A percentile compares a stretch with the other conserved stretches of the same genome.
Conservation (phyloP, 2,113 vertebrate genomes). For the Thomomys bottae region DNA sequence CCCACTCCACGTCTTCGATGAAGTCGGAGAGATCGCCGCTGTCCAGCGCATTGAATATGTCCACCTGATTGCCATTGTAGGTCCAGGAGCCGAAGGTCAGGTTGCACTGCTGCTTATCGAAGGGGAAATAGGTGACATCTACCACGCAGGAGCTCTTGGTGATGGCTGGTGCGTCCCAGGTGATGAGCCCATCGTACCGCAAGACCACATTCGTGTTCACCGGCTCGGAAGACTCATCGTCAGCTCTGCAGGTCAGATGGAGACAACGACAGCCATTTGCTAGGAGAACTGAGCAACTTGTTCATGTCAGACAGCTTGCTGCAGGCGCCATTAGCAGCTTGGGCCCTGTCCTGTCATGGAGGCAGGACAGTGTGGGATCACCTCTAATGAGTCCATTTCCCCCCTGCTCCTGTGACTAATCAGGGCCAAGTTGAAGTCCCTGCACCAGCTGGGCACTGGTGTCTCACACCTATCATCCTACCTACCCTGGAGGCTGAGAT, state of each 20-base stretch:
- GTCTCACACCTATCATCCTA: no score
- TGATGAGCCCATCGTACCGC: slow-evolving; percentile 94
- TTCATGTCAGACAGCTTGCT: not conserved
- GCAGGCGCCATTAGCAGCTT: not conserved
- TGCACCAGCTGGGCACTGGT: not conserved
- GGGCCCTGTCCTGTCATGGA: not conserved
- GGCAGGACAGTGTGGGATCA: not conserved
- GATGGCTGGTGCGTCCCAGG: slow-evolving; percentile 97
- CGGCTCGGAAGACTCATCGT: slow-evolving; percentile 93
- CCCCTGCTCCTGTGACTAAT: not conserved
- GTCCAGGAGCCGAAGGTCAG: slow-evolving; percentile 99
- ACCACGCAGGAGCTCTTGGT: slow-evolving; percentile 98
- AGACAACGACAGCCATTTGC: not conserved
- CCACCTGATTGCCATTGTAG: slow-evolving; percentile 98
- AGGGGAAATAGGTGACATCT: slow-evolving; percentile 97
- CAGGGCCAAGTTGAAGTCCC: not conserved
- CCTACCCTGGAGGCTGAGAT: no score
- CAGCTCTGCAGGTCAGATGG: slow-evolving; percentile 87
- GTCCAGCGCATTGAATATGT: slow-evolving; percentile 93
- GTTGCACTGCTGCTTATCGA: slow-evolving; percentile 96
- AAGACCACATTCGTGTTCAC: slow-evolving; percentile 96
- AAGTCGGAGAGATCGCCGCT: slow-evolving; percentile 96
- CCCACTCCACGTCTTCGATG: slow-evolving; percentile 98
- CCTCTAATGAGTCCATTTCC: not conserved
- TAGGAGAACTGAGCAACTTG: not conserved